phyloP scores from a whole-genome alignment of 23 tunicate species.

The Clavelina lepadiformis region DNA sequence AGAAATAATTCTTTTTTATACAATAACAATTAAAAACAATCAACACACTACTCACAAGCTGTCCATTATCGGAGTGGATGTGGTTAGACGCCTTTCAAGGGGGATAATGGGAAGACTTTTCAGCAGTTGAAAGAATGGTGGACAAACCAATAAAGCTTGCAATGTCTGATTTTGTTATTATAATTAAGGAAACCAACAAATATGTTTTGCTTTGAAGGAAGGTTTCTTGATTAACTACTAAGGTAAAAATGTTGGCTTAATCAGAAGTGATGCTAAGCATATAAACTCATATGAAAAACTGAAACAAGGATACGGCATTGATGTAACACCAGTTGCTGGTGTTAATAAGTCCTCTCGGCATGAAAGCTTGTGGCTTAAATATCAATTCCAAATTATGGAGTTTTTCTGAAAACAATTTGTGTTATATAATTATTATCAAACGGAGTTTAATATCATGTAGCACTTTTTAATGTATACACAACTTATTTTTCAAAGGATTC shows the following conservation, averaged over 20 bases:
- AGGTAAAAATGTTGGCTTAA: too few species aligned
- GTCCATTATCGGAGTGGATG: constrained; percentile 75
- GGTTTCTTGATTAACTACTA: too few species aligned
- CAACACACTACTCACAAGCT: constrained; percentile 55
- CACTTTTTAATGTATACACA: too few species aligned
- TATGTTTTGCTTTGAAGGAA: too few species aligned
- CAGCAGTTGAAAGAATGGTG: constrained; percentile 78
- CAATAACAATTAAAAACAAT: too few species aligned
- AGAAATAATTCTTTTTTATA: too few species aligned
- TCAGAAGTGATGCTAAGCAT: neutral
- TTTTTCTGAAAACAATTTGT: constrained; percentile 21
- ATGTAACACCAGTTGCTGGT: constrained; percentile 94
- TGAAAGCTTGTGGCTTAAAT: constrained; percentile 79
- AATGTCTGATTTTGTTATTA: constrained; percentile 35
- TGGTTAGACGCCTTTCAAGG: neutral
- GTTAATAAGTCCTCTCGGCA: constrained; percentile 79
- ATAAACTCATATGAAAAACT: neutral
- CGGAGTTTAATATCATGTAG: too few species aligned
- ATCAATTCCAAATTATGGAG: constrained; percentile 37
- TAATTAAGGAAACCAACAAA: constrained; percentile 7
- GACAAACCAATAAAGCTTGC: constrained; percentile 73
- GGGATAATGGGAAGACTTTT: constrained; percentile 36
- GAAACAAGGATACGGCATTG: constrained; percentile 51
- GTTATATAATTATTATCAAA: too few species aligned
- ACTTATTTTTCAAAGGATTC: too few species aligned